phyloP scores from a whole-genome alignment of 1,140 invertebrate species.

The Caenorhabditis briggsae region DNA sequence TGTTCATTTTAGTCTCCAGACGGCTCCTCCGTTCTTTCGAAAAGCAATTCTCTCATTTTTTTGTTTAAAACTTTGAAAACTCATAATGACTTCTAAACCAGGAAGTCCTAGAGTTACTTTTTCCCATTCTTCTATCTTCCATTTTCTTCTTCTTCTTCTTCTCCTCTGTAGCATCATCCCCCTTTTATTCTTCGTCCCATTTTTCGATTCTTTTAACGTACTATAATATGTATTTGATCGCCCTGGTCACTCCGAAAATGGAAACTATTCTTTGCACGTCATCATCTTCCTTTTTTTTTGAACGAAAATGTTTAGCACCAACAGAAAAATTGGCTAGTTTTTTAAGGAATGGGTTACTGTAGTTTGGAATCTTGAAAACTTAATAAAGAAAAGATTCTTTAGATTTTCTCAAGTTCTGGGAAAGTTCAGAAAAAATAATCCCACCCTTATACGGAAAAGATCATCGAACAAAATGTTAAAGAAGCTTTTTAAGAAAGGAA shows the following conservation, averaged over 20 bases:
- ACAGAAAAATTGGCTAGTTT: too few species aligned
- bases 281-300: background rate
- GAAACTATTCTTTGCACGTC: constrained; percentile 27
- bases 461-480: background rate
- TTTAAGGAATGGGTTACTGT: background rate
- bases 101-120: background rate
- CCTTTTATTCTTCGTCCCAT: background rate
- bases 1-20: too few species aligned
- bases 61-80: too few species aligned
- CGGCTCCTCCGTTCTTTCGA: too few species aligned
- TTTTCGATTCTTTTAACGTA: background rate
- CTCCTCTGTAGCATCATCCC: background rate
- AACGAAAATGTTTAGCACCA: background rate
- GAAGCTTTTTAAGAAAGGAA: background rate
- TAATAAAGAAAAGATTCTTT: background rate
- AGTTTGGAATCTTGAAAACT: too few species aligned
- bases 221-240: constrained; percentile 38
- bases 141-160: background rate
- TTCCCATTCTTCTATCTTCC: constrained; percentile 1
- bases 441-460: background rate
- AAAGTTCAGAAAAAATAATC: background rate
- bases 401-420: background rate
- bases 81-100: background rate
- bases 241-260: constrained; percentile 33
- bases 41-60: too few species aligned